Evolutionary conservation across 2,797 vertebrate species (phyloP).

Genomic region (Paguma larvata): DNA sequence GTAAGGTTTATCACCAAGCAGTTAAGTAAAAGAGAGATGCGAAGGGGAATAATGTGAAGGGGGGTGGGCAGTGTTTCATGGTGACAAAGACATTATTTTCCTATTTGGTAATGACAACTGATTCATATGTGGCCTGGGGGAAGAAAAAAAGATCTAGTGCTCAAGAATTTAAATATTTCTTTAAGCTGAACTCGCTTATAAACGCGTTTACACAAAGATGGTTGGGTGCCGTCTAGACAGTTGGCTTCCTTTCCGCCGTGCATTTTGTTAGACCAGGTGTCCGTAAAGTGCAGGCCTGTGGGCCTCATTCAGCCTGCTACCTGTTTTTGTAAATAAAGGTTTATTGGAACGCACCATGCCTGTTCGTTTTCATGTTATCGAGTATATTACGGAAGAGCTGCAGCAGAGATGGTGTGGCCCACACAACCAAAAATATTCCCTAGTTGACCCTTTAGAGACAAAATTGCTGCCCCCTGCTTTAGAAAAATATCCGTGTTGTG

Average conservation of each 20-base stretch:
- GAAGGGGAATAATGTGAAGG: neutral
- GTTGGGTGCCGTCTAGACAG: neutral
- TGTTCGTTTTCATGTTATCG: neutral
- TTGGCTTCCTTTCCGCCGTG: neutral
- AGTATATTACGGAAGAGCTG: neutral
- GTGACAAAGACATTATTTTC: neutral
- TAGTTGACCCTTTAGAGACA: neutral
- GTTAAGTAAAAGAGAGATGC: neutral
- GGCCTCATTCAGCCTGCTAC: neutral
- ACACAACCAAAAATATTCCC: neutral
- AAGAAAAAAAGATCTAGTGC: neutral
- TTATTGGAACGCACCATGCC: neutral
- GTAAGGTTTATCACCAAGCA: conserved; percentile 13
- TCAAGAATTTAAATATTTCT: conserved; percentile 23
- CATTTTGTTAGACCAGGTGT: neutral
- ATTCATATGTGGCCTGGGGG: neutral
- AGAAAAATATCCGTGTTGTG: neutral
- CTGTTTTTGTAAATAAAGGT: conserved; percentile 43
- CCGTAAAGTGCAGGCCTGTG: neutral
- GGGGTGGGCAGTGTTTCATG: neutral
- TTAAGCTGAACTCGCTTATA: neutral
- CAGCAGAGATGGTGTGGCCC: neutral
- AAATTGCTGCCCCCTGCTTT: neutral
- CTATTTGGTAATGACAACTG: conserved; percentile 36
- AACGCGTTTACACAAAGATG: neutral